A percentile compares a stretch with the other conserved stretches of the same genome.
Conservation (phyloP, 2,113 vertebrate genomes). For the Struthidea cinerea region DNA sequence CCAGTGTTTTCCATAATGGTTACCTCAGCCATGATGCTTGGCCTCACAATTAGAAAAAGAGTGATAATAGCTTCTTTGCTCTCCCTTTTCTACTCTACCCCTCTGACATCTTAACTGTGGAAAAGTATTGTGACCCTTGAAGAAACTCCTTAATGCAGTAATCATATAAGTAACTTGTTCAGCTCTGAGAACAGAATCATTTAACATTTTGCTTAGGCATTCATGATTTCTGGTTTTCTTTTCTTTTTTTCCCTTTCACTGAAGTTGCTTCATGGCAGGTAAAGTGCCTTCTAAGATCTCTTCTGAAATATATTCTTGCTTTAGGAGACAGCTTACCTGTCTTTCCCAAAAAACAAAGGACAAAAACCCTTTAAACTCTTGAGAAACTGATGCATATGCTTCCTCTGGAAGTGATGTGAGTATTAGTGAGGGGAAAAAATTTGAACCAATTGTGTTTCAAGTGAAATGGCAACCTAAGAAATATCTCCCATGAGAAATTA, state of each 20-base stretch:
- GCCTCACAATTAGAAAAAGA: background rate
- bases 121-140: background rate
- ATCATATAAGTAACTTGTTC: background rate
- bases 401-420: background rate
- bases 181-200: background rate
- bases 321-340: background rate
- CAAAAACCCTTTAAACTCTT: background rate
- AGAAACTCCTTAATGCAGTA: background rate
- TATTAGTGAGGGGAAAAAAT: background rate
- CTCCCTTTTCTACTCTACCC: background rate
- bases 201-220: background rate
- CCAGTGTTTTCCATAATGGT: fast-evolving
- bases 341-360: background rate
- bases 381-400: background rate
- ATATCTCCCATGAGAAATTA: background rate
- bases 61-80: background rate
- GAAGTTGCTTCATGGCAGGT: background rate
- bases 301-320: background rate
- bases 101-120: background rate
- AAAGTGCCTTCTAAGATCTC: background rate
- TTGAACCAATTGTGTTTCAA: background rate
- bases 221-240: background rate
- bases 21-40: background rate
- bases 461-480: background rate
- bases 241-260: background rate